Conservation (phyloP, 2,888 invertebrate genomes). For the Thereva unica region DNA sequence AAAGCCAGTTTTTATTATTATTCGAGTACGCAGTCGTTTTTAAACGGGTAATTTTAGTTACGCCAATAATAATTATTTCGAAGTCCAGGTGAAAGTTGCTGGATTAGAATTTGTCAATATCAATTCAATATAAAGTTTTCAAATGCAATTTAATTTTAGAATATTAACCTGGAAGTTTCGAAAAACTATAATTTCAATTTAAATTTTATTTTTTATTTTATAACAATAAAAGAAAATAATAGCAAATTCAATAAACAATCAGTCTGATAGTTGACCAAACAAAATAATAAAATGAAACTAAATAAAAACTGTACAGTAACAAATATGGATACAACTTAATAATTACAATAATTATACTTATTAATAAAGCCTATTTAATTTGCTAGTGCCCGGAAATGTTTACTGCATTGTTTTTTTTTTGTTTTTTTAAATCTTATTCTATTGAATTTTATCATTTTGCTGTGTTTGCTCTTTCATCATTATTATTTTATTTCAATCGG, state of each 20-base stretch:
- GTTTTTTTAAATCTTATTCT: not conserved
- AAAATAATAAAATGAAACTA: conserved; percentile 1
- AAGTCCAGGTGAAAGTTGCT: too few species aligned
- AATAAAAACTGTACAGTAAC: conserved; percentile 28
- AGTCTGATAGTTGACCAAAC: not conserved
- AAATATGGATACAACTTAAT: conserved; percentile 2
- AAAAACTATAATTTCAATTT: not conserved
- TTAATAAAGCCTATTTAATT: conserved; percentile 15
- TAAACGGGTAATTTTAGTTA: too few species aligned
- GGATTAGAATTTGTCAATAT: too few species aligned
- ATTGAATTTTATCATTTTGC: not conserved
- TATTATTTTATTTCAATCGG: not conserved
- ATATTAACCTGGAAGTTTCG: not conserved
- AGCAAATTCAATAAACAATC: conserved; percentile 19
- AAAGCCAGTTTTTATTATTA: too few species aligned
- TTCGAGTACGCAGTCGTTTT: too few species aligned
- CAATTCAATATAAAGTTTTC: too few species aligned
- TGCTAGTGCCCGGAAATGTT: conserved; percentile 30
- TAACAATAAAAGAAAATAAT: not conserved
- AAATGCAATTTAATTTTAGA: too few species aligned
- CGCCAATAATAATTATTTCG: too few species aligned
- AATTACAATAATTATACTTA: conserved; percentile 9
- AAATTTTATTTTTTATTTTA: too few species aligned
- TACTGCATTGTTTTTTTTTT: not conserved
- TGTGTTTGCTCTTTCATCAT: not conserved